Base-by-base conservation (phyloP, 2,888 invertebrate genomes). In the Noctuana brunneofusca region DNA sequence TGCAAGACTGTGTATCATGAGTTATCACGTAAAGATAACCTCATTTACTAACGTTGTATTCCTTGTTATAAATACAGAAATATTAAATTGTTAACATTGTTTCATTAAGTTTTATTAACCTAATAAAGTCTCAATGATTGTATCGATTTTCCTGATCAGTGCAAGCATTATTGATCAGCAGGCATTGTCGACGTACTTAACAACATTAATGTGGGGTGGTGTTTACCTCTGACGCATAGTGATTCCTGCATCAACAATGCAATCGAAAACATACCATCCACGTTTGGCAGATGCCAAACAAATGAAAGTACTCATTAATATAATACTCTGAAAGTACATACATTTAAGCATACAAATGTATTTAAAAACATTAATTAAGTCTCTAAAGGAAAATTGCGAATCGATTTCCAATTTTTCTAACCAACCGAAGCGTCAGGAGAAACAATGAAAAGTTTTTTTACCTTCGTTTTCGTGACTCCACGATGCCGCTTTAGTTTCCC, bases 391-490 rank as follows among this genome's bases (percentile, higher is more conserved):
- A 46, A 46, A 58, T 52, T 54, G 54, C 63, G 56, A 70, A 83
- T 83, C 77, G 79, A 84, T 83, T 81, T 79, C 68, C 73, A 71
- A 75, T 78, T 75, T 75, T 78, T 77, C 68, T 73, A 65, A 66
- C 67, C 68, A 71, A 66, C 72, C 72, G 64, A 75, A 81, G 85
- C 83, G 79, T 82, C 79, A 70, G 71, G 77, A 79, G 80, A 83
- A 80, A 86, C 84, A 88, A 87, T 86, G 81, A 83, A 85, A 83
- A 80, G 69, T 80, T 84, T 84, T 79, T 85, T 86, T 90, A 92
- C 92, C 92, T 92, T 89, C 92, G 87, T 92, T 92, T 92, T 90
- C 91, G 89, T 86, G 92, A 92, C 92, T 92, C 92, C 92, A 92
- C 92, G 92, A 89, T 92, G 92, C 92, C 89, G 92, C 86, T 87